Conservation (phyloP, 2,113 vertebrate genomes). For the Orientallactaga bullata region DNA sequence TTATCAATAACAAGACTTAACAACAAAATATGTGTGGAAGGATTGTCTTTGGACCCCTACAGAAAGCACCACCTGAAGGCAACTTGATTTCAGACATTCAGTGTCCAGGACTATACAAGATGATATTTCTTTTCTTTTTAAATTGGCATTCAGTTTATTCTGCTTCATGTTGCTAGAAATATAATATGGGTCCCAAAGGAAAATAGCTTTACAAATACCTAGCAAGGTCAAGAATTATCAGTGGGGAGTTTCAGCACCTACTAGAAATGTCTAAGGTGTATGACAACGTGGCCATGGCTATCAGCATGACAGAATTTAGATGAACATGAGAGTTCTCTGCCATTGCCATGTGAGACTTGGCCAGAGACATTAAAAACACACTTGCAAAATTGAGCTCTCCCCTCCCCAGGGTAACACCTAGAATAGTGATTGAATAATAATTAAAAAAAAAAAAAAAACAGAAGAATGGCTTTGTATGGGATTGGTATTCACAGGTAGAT, state of each 20-base stretch:
- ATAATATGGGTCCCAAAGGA: neutral
- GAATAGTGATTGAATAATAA: neutral
- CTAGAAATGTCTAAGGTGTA: neutral
- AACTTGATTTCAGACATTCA: neutral
- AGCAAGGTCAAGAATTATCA: neutral
- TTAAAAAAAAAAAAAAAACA: neutral
- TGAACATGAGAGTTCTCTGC: neutral
- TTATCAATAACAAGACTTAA: too few species aligned
- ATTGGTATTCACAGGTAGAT: neutral
- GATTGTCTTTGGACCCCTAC: neutral
- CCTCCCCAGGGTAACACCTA: too few species aligned
- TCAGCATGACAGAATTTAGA: neutral
- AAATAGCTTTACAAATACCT: neutral
- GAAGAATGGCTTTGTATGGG: neutral
- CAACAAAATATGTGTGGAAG: accelerated
- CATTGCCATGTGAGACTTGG: neutral
- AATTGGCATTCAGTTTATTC: accelerated
- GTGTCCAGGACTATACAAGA: neutral
- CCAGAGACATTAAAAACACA: neutral
- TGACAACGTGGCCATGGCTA: neutral
- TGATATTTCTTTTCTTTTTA: neutral
- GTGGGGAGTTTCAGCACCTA: neutral
- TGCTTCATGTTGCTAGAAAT: neutral
- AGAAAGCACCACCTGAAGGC: neutral
- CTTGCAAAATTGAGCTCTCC: neutral